A percentile compares a stretch with the other conserved stretches of the same genome.
These are phyloP conservation scores for Pterois miles DNA, from an alignment of 2,797 vertebrate species.

Conservation along the genomic window DNA sequence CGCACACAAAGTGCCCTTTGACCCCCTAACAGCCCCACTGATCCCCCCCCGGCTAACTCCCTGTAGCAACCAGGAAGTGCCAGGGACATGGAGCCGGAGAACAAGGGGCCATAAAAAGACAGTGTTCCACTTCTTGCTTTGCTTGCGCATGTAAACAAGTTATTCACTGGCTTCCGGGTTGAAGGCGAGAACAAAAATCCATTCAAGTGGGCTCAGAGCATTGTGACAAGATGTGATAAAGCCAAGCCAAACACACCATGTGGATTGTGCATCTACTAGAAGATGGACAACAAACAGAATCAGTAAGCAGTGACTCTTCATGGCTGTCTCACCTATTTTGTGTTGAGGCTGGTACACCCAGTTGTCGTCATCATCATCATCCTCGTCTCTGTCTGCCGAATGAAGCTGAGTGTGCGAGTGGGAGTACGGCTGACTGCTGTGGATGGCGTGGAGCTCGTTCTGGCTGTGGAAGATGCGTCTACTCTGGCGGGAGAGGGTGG, in stretches of 20 bases:
- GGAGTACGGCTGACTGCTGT: conserved; percentile 54
- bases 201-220: conserved; percentile 27
- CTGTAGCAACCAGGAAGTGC: conserved; percentile 55
- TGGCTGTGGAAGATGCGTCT: conserved; percentile 93
- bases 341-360: conserved; percentile 91
- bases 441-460: conserved; percentile 85
- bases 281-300: background rate
- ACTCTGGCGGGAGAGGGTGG: conserved; percentile 90
- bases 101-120: conserved; percentile 71
- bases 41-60: conserved; percentile 6
- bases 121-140: conserved; percentile 64
- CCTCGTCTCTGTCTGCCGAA: conserved; percentile 71
- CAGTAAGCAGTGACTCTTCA: background rate
- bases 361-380: conserved; percentile 82
- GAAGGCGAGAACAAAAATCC: conserved; percentile 39
- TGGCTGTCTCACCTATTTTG: conserved; percentile 88
- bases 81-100: conserved; percentile 43
- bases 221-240: conserved; percentile 14
- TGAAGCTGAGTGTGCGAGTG: conserved; percentile 69
- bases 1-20: conserved; percentile 55
- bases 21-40: conserved; percentile 32
- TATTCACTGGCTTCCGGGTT: conserved; percentile 60
- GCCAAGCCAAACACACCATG: background rate
- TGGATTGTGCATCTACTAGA: background rate
- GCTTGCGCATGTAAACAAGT: conserved; percentile 65